Evolutionary conservation across 2,888 invertebrate genomes (phyloP).

Genomic region (Agrochola lota): DNA sequence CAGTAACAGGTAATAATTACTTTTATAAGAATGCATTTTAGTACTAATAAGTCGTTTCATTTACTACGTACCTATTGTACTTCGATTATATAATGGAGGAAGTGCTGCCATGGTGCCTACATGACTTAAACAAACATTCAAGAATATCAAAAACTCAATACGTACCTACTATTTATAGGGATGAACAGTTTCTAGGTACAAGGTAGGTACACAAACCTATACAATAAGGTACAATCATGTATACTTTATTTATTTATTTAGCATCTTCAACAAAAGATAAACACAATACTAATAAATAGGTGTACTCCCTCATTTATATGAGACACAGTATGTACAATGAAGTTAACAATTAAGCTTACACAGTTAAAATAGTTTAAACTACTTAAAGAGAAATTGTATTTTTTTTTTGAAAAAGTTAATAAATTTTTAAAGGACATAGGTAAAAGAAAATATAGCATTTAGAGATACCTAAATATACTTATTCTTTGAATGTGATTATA

Average conservation of each 20-base stretch:
- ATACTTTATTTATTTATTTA: neutral
- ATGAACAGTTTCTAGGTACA: conserved; percentile 13
- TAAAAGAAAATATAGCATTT: neutral
- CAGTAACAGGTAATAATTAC: conserved; percentile 5
- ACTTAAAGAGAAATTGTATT: neutral
- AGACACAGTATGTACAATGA: too few relatives aligned
- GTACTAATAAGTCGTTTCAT: conserved; percentile 35
- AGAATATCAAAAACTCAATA: conserved; percentile 11
- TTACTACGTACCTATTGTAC: conserved; percentile 18
- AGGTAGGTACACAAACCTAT: neutral
- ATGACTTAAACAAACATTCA: conserved; percentile 15
- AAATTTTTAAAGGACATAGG: neutral
- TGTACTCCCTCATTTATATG: neutral
- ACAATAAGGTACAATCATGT: neutral
- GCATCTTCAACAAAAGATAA: neutral
- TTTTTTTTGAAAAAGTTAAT: neutral
- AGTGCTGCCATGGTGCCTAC: conserved; percentile 12
- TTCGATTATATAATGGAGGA: conserved; percentile 24
- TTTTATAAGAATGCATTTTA: conserved; percentile 25
- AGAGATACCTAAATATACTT: neutral
- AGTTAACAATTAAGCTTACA: neutral
- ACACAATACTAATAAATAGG: neutral
- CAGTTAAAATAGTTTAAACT: neutral
- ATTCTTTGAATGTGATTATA: conserved; percentile 42
- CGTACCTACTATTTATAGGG: conserved; percentile 4